A percentile compares a stretch with the other conserved stretches of the same genome.
Evolutionary conservation across 1,140 invertebrate genomes (phyloP).

Genomic region (Drosophila quadrilineata): DNA sequence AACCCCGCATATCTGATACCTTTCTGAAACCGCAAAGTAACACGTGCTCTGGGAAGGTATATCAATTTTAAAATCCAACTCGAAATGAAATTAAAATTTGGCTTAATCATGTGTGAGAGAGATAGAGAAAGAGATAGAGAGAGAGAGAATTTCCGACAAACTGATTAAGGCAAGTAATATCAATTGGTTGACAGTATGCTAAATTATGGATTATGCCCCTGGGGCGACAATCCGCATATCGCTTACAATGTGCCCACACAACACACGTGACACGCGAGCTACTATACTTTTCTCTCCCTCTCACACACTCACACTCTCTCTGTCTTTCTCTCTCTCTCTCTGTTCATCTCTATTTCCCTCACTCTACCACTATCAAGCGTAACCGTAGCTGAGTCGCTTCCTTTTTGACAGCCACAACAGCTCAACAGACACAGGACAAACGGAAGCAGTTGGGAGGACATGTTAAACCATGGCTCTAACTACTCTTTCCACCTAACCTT

Average conservation of each 20-base stretch:
- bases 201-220: slow-evolving; percentile 80
- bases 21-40: slow-evolving; percentile 8
- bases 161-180: slow-evolving; percentile 58
- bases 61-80: slow-evolving; percentile 29
- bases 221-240: slow-evolving; percentile 65
- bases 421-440: slow-evolving; percentile 33
- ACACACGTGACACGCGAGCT: slow-evolving; percentile 46
- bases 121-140: not conserved
- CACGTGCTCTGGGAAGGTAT: slow-evolving; percentile 28
- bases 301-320: no score
- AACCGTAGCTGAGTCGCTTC: slow-evolving; percentile 25
- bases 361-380: no score
- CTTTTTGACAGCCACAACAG: slow-evolving; percentile 34
- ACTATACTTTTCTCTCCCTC: slow-evolving; percentile 3
- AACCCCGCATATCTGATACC: no score
- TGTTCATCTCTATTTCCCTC: no score
- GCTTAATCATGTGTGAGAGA: slow-evolving; percentile 26
- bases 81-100: slow-evolving; percentile 47
- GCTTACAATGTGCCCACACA: slow-evolving; percentile 56
- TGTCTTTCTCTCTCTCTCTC: no score
- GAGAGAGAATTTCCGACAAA: slow-evolving; percentile 5
- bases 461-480: slow-evolving; percentile 40
- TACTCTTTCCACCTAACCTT: not conserved
- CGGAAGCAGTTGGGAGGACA: slow-evolving; percentile 59
- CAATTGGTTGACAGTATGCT: slow-evolving; percentile 71